Percentiles rank a stretch among this genome's conserved stretches.
Conservation (phyloP, 2,113 vertebrate species). For the Ochotona curzoniae region DNA sequence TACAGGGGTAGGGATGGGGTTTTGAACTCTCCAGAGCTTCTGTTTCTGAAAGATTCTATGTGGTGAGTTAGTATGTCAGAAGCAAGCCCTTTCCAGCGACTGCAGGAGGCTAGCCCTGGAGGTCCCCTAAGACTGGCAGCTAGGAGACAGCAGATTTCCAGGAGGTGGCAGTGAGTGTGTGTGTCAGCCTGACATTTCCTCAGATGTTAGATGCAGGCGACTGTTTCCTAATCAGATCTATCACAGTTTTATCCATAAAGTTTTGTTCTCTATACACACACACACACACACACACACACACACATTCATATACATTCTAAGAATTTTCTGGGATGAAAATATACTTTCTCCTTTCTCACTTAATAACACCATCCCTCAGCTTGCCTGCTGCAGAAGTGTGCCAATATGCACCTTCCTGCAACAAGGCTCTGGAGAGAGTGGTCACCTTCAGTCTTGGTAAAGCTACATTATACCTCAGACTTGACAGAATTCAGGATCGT, state of each 20-base stretch:
- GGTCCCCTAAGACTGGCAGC: not conserved
- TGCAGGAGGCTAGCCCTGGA: not conserved
- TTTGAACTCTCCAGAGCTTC: not conserved
- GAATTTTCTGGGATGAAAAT: not conserved
- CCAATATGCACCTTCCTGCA: not conserved
- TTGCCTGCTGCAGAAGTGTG: rapidly evolving
- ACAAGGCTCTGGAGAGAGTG: not conserved
- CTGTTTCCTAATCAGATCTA: not conserved
- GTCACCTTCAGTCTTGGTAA: not conserved
- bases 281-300: not conserved
- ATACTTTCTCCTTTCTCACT: not conserved
- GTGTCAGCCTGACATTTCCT: not conserved
- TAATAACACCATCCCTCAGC: not conserved
- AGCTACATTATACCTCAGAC: slow-evolving; percentile 5
- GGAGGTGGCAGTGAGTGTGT: not conserved
- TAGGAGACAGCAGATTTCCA: not conserved
- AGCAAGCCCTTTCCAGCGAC: not conserved
- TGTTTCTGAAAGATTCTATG: not conserved
- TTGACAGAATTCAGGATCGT: not conserved
- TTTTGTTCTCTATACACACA: not conserved
- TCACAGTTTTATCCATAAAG: not conserved
- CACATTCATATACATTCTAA: not conserved
- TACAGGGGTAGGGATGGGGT: not conserved
- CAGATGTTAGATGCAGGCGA: not conserved
- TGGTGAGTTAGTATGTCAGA: not conserved